Evolutionary conservation across 2,888 invertebrate genomes (phyloP), one percentile per base, ranked within the genome.

Genomic region (Periphyllus acericola): DNA sequence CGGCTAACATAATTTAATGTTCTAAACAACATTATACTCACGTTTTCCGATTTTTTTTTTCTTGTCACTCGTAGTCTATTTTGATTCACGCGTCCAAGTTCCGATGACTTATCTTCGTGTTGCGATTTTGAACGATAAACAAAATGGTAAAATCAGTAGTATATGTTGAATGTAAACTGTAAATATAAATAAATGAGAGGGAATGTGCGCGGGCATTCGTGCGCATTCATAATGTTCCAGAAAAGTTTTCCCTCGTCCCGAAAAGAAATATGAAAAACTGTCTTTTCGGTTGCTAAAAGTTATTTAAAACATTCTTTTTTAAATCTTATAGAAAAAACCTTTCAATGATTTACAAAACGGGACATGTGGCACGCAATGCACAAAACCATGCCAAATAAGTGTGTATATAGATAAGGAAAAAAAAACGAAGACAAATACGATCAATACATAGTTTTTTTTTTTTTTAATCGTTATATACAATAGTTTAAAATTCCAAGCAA

Each of bases 401-500:
- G 46, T 46, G 46, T 46, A 52, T 52, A 60, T 25, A 68, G 25
- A 29, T 68, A 29, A 9, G 36, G 19, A 40, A 36, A 74, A 36
- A 25, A 74, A 74, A 40, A 36, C 8, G 40, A 21, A 36, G 75
- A 40, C 40, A 32, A 40, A 76, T 34, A 78, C 34, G 46, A 68
- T 68, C 66, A 52, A 84, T 78, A 85, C 52, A 66, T 78, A 76
- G 55, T 76, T 66, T 46, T 55, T 21, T 8, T 68, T 68, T 3
- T 68, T 68, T 78, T 85, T 85, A 85, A 84, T 76, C 66, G 76
- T 84, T 84, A 76, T 84, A 60, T 83, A 68, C 76, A 85, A 85
- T 85, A 85, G 76, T 76, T 85, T 19, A 85, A 85, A 83, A 78
- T 76, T 78, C 52, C 78, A 85, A 85, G 84, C 84, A 78, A 85